Conservation (phyloP, 2,797 vertebrate species). For the Nannoperca australis region DNA sequence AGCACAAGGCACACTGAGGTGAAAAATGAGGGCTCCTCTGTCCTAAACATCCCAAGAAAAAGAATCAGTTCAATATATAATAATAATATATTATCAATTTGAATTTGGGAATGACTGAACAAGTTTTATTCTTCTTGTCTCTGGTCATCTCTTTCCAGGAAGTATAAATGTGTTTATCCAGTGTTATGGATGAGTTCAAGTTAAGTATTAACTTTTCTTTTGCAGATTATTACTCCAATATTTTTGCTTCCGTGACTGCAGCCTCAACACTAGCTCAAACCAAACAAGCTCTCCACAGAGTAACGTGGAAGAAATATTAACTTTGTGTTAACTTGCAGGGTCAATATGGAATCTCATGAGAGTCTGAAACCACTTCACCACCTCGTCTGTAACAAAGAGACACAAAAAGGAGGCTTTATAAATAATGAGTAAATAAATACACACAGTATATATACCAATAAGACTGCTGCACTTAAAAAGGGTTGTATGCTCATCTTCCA, state of each 20-base stretch:
- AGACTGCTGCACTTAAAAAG: background rate
- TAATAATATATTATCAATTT: too few species aligned
- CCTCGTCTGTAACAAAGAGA: background rate
- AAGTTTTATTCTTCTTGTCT: too few species aligned
- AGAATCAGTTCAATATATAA: too few species aligned
- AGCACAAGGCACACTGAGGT: background rate
- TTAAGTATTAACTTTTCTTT: conserved; percentile 13
- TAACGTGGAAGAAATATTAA: conserved; percentile 6
- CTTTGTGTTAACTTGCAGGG: background rate
- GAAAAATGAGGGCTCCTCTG: background rate
- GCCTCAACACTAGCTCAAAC: background rate
- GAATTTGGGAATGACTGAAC: background rate
- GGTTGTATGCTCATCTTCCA: background rate
- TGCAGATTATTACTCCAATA: background rate
- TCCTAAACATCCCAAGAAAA: background rate
- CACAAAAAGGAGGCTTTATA: background rate
- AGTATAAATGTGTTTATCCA: conserved; percentile 13
- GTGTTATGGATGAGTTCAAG: conserved; percentile 17
- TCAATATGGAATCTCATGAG: background rate
- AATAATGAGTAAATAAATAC: background rate
- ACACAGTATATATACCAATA: background rate
- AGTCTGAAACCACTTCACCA: background rate
- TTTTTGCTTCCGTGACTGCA: background rate
- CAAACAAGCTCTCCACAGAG: background rate
- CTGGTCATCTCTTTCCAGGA: too few species aligned